Percentiles rank a stretch among this genome's conserved stretches.
Evolutionary conservation across 2,888 invertebrate species (phyloP).

Genomic region (Calephelis perditalis): DNA sequence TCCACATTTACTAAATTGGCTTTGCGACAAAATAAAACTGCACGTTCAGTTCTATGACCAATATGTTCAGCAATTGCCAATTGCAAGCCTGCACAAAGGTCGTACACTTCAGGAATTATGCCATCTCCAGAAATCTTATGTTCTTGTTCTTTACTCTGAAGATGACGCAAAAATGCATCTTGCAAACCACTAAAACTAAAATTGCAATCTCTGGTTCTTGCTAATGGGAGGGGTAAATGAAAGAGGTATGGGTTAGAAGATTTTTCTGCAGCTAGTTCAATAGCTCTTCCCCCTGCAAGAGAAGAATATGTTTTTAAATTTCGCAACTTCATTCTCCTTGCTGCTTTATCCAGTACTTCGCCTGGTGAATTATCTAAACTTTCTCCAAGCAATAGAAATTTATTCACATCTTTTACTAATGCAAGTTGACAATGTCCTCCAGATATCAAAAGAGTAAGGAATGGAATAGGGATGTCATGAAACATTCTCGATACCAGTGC

Average conservation of each 20-base stretch:
- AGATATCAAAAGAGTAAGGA: conserved; percentile 91
- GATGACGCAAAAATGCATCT: conserved; percentile 75
- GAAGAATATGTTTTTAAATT: conserved; percentile 85
- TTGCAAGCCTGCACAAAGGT: conserved; percentile 93
- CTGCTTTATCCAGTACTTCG: conserved; percentile 94
- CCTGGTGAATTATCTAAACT: conserved; percentile 93
- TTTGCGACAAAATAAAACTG: conserved; percentile 83
- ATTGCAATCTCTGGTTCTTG: conserved; percentile 85
- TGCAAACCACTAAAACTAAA: conserved; percentile 94
- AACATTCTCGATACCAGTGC: conserved; percentile 91
- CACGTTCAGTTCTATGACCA: conserved; percentile 89
- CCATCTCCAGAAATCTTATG: conserved; percentile 80
- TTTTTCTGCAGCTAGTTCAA: conserved; percentile 87
- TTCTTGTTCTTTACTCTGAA: conserved; percentile 78
- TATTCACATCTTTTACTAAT: conserved; percentile 83
- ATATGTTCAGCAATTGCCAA: conserved; percentile 86
- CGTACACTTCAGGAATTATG: conserved; percentile 85
- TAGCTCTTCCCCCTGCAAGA: conserved; percentile 89
- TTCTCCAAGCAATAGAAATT: conserved; percentile 89
- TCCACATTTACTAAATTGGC: conserved; percentile 74
- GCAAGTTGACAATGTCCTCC: conserved; percentile 94
- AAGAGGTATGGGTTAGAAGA: conserved; percentile 82
- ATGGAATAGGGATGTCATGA: conserved; percentile 88
- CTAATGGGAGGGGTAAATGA: conserved; percentile 82
- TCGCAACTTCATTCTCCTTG: conserved; percentile 89